phyloP scores from a whole-genome alignment of 2,888 invertebrate species.

The Dichetophora obliterata region DNA sequence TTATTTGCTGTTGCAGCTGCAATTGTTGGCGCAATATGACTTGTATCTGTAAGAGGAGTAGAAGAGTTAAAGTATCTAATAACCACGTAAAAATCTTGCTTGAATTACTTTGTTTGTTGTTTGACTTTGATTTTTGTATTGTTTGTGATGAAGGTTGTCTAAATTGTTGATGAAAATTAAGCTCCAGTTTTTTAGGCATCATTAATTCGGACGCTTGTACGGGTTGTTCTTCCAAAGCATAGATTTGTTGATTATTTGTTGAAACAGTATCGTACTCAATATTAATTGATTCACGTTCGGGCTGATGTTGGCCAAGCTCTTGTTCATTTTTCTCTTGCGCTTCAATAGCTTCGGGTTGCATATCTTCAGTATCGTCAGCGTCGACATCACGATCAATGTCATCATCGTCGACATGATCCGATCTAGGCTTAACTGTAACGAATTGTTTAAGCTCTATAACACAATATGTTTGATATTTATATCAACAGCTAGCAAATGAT shows the following conservation, averaged over 20 bases:
- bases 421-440: slow-evolving; percentile 39
- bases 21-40: background rate
- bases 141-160: slow-evolving; percentile 3
- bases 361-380: slow-evolving; percentile 8
- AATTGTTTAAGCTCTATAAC: slow-evolving; percentile 19
- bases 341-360: background rate
- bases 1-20: slow-evolving; percentile 13
- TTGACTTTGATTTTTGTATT: slow-evolving; percentile 1
- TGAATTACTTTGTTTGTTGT: background rate
- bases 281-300: background rate
- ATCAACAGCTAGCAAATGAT: too few species aligned
- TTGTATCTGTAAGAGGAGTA: slow-evolving; percentile 27
- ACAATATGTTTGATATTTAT: background rate
- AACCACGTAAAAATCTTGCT: background rate
- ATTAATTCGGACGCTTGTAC: background rate
- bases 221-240: background rate
- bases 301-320: background rate
- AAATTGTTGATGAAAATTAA: background rate
- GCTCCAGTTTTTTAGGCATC: background rate
- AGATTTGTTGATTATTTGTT: background rate
- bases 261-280: background rate
- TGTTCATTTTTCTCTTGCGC: background rate
- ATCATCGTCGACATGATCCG: slow-evolving; percentile 19
- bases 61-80: background rate
- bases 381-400: slow-evolving; percentile 18